Evolutionary conservation across 2,888 invertebrate species (phyloP), one percentile per base, ranked within the genome.

Genomic region (Willowsia nigromaculata): DNA sequence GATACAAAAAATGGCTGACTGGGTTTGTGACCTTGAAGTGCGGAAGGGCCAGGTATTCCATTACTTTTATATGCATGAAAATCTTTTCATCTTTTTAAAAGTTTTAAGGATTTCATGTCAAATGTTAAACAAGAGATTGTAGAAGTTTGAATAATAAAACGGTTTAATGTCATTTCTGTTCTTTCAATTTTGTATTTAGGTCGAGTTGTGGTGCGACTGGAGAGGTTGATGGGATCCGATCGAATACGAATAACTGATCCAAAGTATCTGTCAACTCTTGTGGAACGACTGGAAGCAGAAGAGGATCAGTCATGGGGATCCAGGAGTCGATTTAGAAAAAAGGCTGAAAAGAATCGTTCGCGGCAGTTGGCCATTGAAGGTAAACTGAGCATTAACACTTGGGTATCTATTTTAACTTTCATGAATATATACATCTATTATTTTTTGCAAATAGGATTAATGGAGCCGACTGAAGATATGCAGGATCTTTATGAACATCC

Each of bases 151-250:
- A 59, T 33, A 80, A 11, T 37, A 9, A 59, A 33, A 59, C 43
- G n/a, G n/a, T 18, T 81, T 0, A 25, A 30, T 33, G n/a, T 47
- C 25, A 76, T 22, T 27, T 25, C 18, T 81, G 13, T 62, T 62
- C 43, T 62, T 4, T 59, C 9, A 40, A 25, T 74, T 74, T 37
- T 7, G 43, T 43, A 40, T 56, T 6, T 81, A 76, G 91, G 91
- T 76, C 91, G 93, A 56, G 92, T 93, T 5, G 89, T 92, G 1
- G 92, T 93, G 18, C 95, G 95, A 27, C 94, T 96, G 93, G 96
- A 96, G 94, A 95, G 95, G 94, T 95, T 96, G 90, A 96, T 96
- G 96, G 96, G 96, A 82, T 95, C 95, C 33, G 96, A 96, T 93
- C 94, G 96, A 93, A 96, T 96, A 84, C 95, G 95, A 92, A 94